Conservation (phyloP, 2,888 invertebrate genomes). For the Metacarcinus magister region DNA sequence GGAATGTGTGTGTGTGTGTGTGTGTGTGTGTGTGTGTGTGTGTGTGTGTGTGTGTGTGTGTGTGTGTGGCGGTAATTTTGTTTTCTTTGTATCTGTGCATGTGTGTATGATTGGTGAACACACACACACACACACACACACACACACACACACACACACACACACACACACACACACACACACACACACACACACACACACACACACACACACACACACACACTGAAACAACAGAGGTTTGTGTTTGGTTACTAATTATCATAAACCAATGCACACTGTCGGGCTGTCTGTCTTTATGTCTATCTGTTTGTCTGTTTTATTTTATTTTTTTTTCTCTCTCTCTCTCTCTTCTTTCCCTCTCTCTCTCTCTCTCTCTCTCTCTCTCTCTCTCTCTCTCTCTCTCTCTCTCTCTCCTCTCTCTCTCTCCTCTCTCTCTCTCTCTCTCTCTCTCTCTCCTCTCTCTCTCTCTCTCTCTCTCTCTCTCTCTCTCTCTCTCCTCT, state of each 20-base stretch:
- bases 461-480: background rate
- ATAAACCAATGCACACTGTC: background rate
- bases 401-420: background rate
- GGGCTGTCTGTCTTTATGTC: background rate
- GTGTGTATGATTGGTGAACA: background rate
- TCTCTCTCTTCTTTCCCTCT: background rate
- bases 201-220: background rate
- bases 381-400: background rate
- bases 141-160: conserved; percentile 31
- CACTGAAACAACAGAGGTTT: background rate
- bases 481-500: background rate
- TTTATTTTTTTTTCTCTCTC: background rate
- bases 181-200: background rate
- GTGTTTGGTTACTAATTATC: background rate
- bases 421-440: background rate
- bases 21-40: too few species aligned
- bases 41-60: too few species aligned
- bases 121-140: conserved; percentile 2
- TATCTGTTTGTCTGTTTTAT: background rate
- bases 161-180: background rate
- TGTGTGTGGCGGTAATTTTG: too few species aligned
- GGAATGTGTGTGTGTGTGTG: too few species aligned
- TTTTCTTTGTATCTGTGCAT: too few species aligned
- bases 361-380: background rate
- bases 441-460: background rate